Conservation (phyloP, 2,888 invertebrate species). For the Drosophila anomelani region DNA sequence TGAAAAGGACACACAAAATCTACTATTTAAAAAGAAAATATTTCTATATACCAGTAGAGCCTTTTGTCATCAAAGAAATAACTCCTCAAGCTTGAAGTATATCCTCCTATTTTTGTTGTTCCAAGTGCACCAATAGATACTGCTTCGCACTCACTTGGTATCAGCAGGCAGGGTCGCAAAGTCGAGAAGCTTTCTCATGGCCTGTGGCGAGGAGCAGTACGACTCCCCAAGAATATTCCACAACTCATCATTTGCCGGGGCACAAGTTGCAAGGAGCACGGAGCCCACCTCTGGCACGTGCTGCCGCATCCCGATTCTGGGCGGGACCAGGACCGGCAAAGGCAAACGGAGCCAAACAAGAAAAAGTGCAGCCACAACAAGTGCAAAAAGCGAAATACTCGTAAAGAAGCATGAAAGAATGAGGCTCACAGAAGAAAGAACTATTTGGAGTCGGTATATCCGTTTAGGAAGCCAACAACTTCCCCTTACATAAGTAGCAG, state of each 20-base stretch:
- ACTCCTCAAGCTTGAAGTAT: no score
- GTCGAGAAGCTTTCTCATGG: slow-evolving; percentile 31
- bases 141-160: slow-evolving; percentile 15
- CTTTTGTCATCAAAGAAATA: no score
- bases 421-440: slow-evolving; percentile 50
- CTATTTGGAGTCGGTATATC: slow-evolving; percentile 76
- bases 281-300: slow-evolving; percentile 54
- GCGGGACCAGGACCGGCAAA: slow-evolving; percentile 19
- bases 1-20: neutral
- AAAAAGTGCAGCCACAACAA: slow-evolving; percentile 43
- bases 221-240: slow-evolving; percentile 37
- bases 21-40: neutral
- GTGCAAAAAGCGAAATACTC: slow-evolving; percentile 33
- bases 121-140: slow-evolving; percentile 19
- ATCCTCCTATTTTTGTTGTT: neutral
- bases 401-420: slow-evolving; percentile 47
- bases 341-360: slow-evolving; percentile 31
- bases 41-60: neutral
- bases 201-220: slow-evolving; percentile 4
- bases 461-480: slow-evolving; percentile 79
- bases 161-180: slow-evolving; percentile 37
- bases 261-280: slow-evolving; percentile 29
- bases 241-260: slow-evolving; percentile 38
- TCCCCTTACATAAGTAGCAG: slow-evolving; percentile 70
- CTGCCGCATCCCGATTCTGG: slow-evolving; percentile 28